Base-by-base conservation (phyloP, 2,797 vertebrate genomes). In the Sebastes matsubarae region DNA sequence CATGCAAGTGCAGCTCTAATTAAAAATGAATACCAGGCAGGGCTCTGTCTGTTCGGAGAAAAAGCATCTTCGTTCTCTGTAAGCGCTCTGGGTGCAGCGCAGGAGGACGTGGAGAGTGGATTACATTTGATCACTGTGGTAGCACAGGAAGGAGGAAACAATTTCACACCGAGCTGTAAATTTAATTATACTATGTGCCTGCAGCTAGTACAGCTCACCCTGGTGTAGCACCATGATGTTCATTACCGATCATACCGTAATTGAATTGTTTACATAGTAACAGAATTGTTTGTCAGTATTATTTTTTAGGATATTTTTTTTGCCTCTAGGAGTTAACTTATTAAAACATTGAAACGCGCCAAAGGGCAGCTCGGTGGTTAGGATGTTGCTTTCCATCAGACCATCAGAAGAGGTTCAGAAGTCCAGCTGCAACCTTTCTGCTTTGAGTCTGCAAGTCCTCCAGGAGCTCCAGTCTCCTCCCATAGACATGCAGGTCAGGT, bases 131-230 rank as follows among this genome's bases (percentile, higher is more conserved):
- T 77, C 72, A 8, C 65, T 68, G 50, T 54, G 77, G 79, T 4
- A 2, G 30, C 58, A 11, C 78, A 84, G 85, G 79, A 80, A 75
- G 77, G 77, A 72, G 69, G 77, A 81, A 85, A 81, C 80, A 7
- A 50, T 80, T 82, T 77, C 79, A 71, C 85, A 79, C 79, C n/a
- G 2, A 82, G 69, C 82, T 79, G 81, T 75, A 57, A 75, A 83
- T 84, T 70, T 72, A 79, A 81, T 87, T 77, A 74, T 20, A 6
- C 6, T 8, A 2, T 20, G 30, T 2, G 75, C 80, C 80, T 81
- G 82, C 66, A 74, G 85, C 75, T 18, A 8, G 69, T 6, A 3
- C 73, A 11, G 63, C 64, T 79, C 68, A 7, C 77, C 72, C 72
- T 2, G 58, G 16, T 30, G 78, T 4, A 38, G 83, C 66, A 11